Evolutionary conservation across 2,113 vertebrate genomes (phyloP).

Genomic region (Brachyistius frenatus): DNA sequence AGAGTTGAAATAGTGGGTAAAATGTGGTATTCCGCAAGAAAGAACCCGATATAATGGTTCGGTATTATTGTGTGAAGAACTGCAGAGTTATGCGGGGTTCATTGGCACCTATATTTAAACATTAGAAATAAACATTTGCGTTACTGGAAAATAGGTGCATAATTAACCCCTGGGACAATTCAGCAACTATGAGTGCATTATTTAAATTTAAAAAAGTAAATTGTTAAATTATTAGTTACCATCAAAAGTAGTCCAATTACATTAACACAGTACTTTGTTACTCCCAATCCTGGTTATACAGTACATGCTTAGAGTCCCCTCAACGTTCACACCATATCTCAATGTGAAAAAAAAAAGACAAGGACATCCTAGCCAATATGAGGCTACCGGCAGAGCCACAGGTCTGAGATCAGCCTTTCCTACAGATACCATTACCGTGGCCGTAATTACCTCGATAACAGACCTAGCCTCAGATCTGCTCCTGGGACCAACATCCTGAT

Average conservation of each 20-base stretch:
- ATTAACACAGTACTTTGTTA: too few species aligned
- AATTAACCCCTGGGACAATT: too few species aligned
- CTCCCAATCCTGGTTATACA: background rate
- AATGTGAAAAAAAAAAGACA: slow-evolving; percentile 28
- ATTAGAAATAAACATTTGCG: background rate
- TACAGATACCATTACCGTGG: slow-evolving; percentile 72
- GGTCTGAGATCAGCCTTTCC: slow-evolving; percentile 78
- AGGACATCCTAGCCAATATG: slow-evolving; percentile 48
- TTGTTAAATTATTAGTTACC: too few species aligned
- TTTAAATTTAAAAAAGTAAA: too few species aligned
- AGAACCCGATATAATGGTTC: background rate
- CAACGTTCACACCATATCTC: slow-evolving; percentile 16
- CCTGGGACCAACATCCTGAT: slow-evolving; percentile 66
- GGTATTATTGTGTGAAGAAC: background rate
- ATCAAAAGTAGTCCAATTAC: too few species aligned
- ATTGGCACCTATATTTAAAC: slow-evolving; percentile 4
- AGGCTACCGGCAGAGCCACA: slow-evolving; percentile 56
- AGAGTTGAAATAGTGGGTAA: slow-evolving; percentile 10
- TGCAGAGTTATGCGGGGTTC: slow-evolving; percentile 23
- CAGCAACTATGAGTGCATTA: too few species aligned
- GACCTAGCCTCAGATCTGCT: slow-evolving; percentile 67
- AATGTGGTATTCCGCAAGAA: background rate
- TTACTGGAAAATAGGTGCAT: too few species aligned
- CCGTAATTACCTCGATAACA: slow-evolving; percentile 78
- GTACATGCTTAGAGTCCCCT: background rate